Evolutionary conservation across 1,140 invertebrate genomes (phyloP).

Genomic region (Spodoptera litura): DNA sequence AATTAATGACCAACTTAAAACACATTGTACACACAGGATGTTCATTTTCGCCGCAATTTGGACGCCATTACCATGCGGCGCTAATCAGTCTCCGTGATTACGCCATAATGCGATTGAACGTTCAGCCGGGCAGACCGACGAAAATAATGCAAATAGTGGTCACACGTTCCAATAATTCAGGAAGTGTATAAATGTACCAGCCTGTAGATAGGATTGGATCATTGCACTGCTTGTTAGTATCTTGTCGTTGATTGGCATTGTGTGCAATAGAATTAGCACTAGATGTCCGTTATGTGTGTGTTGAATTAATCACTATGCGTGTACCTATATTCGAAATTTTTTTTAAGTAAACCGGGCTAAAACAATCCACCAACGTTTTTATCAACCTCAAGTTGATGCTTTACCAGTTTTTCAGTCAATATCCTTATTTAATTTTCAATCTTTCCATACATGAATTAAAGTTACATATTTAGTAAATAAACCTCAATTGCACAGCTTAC

Average conservation of each 20-base stretch:
- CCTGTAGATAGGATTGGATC: constrained; percentile 6
- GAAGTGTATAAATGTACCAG: constrained; percentile 29
- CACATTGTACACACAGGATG: background rate
- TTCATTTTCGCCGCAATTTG: constrained; percentile 57
- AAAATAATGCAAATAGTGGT: constrained; percentile 70
- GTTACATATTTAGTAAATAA: too few relatives aligned
- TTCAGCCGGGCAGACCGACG: constrained; percentile 51
- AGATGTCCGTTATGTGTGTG: background rate
- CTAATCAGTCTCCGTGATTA: constrained; percentile 78
- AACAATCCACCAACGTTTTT: too few relatives aligned
- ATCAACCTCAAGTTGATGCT: too few relatives aligned
- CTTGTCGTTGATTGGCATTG: background rate
- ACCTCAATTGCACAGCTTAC: too few relatives aligned
- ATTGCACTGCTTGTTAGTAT: background rate
- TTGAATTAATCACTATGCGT: too few relatives aligned
- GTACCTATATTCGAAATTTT: too few relatives aligned
- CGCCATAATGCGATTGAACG: constrained; percentile 67
- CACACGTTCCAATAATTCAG: constrained; percentile 44
- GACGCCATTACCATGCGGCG: constrained; percentile 65
- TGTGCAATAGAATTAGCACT: background rate
- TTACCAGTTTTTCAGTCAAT: too few relatives aligned
- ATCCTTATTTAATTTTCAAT: too few relatives aligned
- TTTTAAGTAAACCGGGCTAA: too few relatives aligned
- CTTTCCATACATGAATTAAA: too few relatives aligned
- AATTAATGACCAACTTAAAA: constrained; percentile 28